phyloP scores from a whole-genome alignment of 2,797 vertebrate species.

The Anabacerthia variegaticeps region DNA sequence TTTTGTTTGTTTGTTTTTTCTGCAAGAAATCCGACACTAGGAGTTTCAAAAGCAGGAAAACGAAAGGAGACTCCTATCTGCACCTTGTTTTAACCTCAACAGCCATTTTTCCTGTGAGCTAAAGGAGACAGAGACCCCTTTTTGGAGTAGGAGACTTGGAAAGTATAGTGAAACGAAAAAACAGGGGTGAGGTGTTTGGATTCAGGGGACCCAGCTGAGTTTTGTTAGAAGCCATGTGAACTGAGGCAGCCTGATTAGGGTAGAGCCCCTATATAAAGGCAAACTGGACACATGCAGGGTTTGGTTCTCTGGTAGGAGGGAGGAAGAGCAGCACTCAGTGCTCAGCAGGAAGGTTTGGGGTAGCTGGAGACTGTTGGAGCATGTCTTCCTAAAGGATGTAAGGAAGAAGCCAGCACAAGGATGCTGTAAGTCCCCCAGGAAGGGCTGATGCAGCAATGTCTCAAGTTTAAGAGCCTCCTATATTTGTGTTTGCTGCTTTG shows the following conservation, averaged over 20 bases:
- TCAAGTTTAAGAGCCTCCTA: rapidly evolving
- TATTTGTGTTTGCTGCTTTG: rapidly evolving
- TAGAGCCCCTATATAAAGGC: background rate
- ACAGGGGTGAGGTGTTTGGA: rapidly evolving
- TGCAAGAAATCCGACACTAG: background rate
- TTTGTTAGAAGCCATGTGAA: background rate
- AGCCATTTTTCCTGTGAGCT: too few relatives aligned
- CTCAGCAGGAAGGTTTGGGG: background rate
- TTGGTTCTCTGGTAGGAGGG: background rate
- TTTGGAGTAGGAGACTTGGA: background rate
- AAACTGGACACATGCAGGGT: rapidly evolving
- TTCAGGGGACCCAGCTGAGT: too few relatives aligned
- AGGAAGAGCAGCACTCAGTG: rapidly evolving
- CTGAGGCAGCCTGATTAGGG: background rate
- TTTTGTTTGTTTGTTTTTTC: too few relatives aligned
- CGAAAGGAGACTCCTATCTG: background rate
- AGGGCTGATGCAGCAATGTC: rapidly evolving
- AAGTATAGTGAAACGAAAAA: background rate
- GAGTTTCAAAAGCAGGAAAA: background rate
- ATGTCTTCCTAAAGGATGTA: background rate
- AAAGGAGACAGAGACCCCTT: background rate
- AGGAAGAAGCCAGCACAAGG: background rate
- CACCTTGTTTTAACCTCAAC: background rate
- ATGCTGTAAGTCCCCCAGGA: background rate
- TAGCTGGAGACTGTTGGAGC: background rate